Percentiles rank a stretch among this genome's conserved stretches.
Evolutionary conservation across 2,888 invertebrate species (phyloP).

Genomic region (Epistrophella euchroma): DNA sequence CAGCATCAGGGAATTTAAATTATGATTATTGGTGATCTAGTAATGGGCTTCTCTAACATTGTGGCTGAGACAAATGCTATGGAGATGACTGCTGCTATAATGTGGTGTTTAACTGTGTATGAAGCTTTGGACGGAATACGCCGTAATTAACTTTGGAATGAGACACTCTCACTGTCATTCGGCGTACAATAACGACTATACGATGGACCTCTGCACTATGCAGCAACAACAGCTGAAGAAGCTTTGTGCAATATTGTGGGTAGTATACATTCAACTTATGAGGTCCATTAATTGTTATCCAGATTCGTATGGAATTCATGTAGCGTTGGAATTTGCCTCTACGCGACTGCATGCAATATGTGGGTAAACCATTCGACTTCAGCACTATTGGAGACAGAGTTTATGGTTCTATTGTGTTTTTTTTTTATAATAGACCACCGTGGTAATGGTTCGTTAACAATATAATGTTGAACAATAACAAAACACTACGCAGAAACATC

Average conservation of each 20-base stretch:
- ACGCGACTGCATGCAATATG: background rate
- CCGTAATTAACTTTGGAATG: constrained; percentile 56
- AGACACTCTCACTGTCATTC: background rate
- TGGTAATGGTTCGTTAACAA: constrained; percentile 28
- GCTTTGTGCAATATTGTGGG: constrained; percentile 15
- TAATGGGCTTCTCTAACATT: constrained; percentile 31
- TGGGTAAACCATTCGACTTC: background rate
- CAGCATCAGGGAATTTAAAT: constrained; percentile 46
- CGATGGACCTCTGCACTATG: background rate
- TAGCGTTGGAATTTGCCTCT: constrained; percentile 47
- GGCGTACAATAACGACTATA: background rate
- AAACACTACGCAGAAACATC: background rate
- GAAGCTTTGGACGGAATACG: constrained; percentile 19
- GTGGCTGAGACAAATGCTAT: constrained; percentile 33
- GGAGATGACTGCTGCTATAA: constrained; percentile 43
- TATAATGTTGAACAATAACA: background rate
- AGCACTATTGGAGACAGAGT: constrained; percentile 23
- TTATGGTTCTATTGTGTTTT: constrained; percentile 70
- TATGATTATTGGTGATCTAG: constrained; percentile 52
- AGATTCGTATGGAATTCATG: constrained; percentile 59
- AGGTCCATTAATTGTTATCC: constrained; percentile 59
- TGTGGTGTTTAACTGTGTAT: constrained; percentile 38
- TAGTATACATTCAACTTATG: constrained; percentile 5
- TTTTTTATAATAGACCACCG: constrained; percentile 4
- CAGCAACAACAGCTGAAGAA: constrained; percentile 39